Base-by-base conservation (phyloP, 1,140 invertebrate species). In the Colletes gigas region DNA sequence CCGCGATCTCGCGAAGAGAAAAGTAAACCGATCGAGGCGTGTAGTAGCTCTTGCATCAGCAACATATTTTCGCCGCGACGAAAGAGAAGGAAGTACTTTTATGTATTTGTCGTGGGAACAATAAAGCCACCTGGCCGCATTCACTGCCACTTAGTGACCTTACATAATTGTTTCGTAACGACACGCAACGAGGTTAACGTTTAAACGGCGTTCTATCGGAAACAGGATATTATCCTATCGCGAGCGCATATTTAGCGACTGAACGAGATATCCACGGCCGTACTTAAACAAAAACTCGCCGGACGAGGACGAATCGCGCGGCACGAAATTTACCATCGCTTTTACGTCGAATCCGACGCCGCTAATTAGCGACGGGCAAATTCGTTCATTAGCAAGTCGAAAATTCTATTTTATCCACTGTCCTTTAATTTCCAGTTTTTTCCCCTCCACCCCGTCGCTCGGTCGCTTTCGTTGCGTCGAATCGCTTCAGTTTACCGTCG, bases 111-210 rank as follows among this genome's bases (percentile, higher is more conserved):
- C 82, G 44, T 47, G 65, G 57, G 69, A 65, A 83, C 77, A 78
- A 83, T 83, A 77, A 78, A 75, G 68, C 39, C 69, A 52, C 59
- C 65, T 17, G 63, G 57, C 19, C 63, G 83, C 83, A 59, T 83
- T 84, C 84, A 85, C 72, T 81, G 78, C 55, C 84, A 85, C 83
- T 73, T 65, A n/a, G 41, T 78, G 78, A 78, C 83, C 84, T 85
- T 85, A 85, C 78, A 76, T 85, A 85, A 85, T 85, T 62, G 59
- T 85, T 85, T 78, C 62, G 78, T 84, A 85, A 85, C 79, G 30
- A 9, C 44, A 60, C 39, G 73, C 67, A 66, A 82, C 50, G 54
- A 82, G 80, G 73, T 47, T 65, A 67, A 62, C 78, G 55, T 69
- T 63, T 62, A 66, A 84, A 55, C 63, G 44, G 30, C 60, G 12